A percentile compares a stretch with the other conserved stretches of the same genome.
Conservation (phyloP, 2,113 vertebrate genomes). For the Sapajus apella region DNA sequence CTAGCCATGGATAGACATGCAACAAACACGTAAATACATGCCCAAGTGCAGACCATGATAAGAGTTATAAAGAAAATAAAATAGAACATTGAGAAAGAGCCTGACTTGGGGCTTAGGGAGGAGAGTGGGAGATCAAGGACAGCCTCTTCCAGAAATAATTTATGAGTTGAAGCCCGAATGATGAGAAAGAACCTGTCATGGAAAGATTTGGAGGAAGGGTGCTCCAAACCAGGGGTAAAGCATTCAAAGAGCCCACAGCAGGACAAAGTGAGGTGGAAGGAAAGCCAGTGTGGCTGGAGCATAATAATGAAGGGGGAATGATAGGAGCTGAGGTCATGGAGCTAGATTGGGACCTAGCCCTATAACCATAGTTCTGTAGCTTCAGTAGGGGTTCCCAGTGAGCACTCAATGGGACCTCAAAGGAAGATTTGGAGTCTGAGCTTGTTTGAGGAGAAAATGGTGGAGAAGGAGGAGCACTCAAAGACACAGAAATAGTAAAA, state of each 20-base stretch:
- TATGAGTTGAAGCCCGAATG: not conserved
- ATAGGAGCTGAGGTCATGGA: not conserved
- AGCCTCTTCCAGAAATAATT: not conserved
- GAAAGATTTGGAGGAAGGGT: too few species aligned
- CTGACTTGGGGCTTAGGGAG: not conserved
- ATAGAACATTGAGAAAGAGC: not conserved
- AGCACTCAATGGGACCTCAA: not conserved
- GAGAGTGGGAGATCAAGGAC: not conserved
- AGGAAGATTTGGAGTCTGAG: not conserved
- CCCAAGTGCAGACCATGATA: not conserved
- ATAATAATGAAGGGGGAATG: not conserved
- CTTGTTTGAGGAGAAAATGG: not conserved
- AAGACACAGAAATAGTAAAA: not conserved
- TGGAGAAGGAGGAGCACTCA: not conserved
- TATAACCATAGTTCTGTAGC: too few species aligned
- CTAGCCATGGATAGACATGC: not conserved
- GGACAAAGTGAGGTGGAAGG: too few species aligned
- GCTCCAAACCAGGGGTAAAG: not conserved
- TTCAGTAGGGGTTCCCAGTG: not conserved
- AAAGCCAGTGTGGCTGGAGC: not conserved
- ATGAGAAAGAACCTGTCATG: not conserved
- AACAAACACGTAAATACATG: not conserved
- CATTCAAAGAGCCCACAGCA: not conserved
- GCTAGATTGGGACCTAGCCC: rapidly evolving
- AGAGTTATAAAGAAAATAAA: not conserved